Percentiles rank a stretch among this genome's conserved stretches.
phyloP scores from a whole-genome alignment of 2,888 invertebrate genomes.

The Phania funesta region DNA sequence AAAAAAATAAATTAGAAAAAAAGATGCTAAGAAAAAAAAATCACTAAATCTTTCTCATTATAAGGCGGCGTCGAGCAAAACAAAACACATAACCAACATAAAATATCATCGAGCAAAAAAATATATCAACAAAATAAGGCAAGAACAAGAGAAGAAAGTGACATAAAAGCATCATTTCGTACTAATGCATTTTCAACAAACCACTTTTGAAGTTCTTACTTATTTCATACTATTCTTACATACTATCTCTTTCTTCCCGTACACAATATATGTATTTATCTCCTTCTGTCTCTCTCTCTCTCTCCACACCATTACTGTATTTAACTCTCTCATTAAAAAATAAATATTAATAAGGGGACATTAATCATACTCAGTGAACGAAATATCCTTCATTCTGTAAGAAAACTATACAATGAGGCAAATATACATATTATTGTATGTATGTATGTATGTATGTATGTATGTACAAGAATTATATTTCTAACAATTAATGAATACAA shows the following conservation, averaged over 20 bases:
- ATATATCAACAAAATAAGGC: constrained; percentile 33
- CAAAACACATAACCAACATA: constrained; percentile 3
- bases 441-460: no score
- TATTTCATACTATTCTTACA: constrained; percentile 6
- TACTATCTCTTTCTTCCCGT: constrained; percentile 2
- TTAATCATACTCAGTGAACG: constrained; percentile 65
- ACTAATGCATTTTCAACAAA: constrained; percentile 31
- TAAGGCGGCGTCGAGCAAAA: constrained; percentile 20
- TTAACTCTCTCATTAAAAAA: constrained; percentile 41
- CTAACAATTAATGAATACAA: background rate
- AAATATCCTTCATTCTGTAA: constrained; percentile 16
- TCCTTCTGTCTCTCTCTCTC: constrained; percentile 2
- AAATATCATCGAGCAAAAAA: constrained; percentile 26
- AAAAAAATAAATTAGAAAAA: constrained; percentile 43
- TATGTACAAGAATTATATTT: constrained; percentile 48
- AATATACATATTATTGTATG: constrained; percentile 14
- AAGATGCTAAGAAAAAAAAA: background rate
- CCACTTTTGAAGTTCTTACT: constrained; percentile 16
- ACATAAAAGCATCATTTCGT: constrained; percentile 45
- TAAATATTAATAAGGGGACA: constrained; percentile 66
- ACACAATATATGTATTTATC: constrained; percentile 7
- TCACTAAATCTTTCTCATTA: constrained; percentile 34
- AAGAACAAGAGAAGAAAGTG: constrained; percentile 16
- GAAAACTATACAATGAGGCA: background rate
- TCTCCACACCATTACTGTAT: constrained; percentile 27